Evolutionary conservation across 1,140 invertebrate genomes (phyloP).

Genomic region (Drosophila paulistorum): DNA sequence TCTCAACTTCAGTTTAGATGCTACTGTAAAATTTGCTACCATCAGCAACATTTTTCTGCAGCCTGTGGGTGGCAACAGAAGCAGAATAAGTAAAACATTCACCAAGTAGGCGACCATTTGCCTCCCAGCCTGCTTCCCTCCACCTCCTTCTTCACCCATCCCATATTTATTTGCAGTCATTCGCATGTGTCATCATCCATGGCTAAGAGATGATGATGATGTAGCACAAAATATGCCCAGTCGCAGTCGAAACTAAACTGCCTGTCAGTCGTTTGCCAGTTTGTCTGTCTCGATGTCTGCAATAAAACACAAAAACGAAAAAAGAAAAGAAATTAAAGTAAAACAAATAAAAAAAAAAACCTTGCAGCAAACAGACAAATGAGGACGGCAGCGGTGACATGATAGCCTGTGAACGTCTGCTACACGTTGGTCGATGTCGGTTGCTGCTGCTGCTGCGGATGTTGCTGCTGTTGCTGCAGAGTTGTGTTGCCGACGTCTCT

Average conservation of each 20-base stretch:
- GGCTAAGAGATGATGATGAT: constrained; percentile 46
- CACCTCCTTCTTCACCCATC: background rate
- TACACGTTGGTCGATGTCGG: constrained; percentile 20
- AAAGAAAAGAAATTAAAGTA: constrained; percentile 45
- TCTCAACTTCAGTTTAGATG: constrained; percentile 7
- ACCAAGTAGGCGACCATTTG: constrained; percentile 29
- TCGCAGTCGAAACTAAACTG: constrained; percentile 68
- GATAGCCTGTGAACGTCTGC: constrained; percentile 67
- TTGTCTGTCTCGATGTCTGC: constrained; percentile 20
- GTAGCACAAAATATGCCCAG: constrained; percentile 74
- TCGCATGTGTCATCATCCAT: constrained; percentile 75
- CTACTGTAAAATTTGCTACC: constrained; percentile 54
- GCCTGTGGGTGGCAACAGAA: constrained; percentile 33
- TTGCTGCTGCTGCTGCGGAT: constrained; percentile 23
- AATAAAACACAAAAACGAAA: constrained; percentile 36
- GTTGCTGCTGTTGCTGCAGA: constrained; percentile 43
- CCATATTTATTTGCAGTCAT: constrained; percentile 70
- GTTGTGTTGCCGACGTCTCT: constrained; percentile 6
- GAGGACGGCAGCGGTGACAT: constrained; percentile 75
- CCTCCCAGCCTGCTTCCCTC: constrained; percentile 3
- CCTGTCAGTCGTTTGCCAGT: constrained; percentile 29
- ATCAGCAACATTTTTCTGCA: constrained; percentile 57
- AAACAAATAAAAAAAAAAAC: constrained; percentile 46
- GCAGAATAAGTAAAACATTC: constrained; percentile 20
- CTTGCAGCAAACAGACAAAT: constrained; percentile 70